phyloP scores from a whole-genome alignment of 1,140 invertebrate genomes.

The Drosophila orena region DNA sequence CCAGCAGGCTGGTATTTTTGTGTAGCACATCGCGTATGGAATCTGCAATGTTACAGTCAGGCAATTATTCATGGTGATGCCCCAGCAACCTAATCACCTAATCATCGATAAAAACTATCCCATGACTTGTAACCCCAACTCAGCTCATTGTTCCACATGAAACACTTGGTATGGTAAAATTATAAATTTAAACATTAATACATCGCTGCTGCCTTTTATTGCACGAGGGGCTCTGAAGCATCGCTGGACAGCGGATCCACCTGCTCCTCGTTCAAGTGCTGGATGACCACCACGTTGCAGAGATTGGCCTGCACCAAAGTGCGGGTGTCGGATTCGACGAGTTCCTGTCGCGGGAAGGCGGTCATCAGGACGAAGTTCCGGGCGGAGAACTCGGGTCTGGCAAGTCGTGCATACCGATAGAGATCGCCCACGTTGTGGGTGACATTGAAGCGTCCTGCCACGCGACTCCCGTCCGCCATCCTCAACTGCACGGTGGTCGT shows the following conservation, averaged over 20 bases:
- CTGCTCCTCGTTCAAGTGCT: conserved; percentile 49
- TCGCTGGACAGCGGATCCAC: conserved; percentile 9
- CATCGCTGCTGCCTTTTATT: not conserved
- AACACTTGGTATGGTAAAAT: too few relatives aligned
- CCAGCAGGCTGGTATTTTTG: conserved; percentile 76
- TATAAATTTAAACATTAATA: not conserved
- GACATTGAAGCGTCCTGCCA: conserved; percentile 53
- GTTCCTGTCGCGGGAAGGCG: conserved; percentile 50
- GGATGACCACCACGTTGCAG: conserved; percentile 62
- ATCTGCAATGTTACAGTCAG: conserved; percentile 32
- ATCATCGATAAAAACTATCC: too few relatives aligned
- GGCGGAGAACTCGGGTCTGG: conserved; percentile 43
- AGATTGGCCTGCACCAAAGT: conserved; percentile 54
- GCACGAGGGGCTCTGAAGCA: not conserved
- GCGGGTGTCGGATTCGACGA: conserved; percentile 48
- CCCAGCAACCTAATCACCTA: too few relatives aligned
- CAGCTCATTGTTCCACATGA: too few relatives aligned
- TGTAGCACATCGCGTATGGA: conserved; percentile 79
- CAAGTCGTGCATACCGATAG: conserved; percentile 51
- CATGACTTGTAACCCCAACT: too few relatives aligned
- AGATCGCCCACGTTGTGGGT: conserved; percentile 54
- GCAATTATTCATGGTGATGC: too few relatives aligned
- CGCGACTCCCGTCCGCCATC: conserved; percentile 58
- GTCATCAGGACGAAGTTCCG: conserved; percentile 55
- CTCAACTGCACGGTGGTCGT: conserved; percentile 55